Conservation (phyloP, 1,140 invertebrate species). For the Drosophila trapezifrons region DNA sequence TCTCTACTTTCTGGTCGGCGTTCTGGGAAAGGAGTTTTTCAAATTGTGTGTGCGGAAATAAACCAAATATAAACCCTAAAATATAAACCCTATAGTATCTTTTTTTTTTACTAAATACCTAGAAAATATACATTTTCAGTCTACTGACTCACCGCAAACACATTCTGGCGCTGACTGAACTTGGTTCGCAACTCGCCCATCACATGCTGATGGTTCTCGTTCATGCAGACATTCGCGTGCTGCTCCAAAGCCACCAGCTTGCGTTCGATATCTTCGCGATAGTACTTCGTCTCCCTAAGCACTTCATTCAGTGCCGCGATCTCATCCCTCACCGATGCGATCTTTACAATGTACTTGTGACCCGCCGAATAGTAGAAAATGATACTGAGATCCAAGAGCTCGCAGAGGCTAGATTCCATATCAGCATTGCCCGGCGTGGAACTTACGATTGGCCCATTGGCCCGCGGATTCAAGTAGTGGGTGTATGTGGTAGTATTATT, state of each 20-base stretch:
- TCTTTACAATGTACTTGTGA: slow-evolving; percentile 83
- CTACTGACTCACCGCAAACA: slow-evolving; percentile 74
- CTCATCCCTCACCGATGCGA: slow-evolving; percentile 78
- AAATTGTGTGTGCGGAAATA: too few species aligned
- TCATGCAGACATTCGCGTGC: slow-evolving; percentile 77
- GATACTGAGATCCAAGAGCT: slow-evolving; percentile 76
- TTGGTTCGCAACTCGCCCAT: slow-evolving; percentile 72
- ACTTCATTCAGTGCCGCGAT: slow-evolving; percentile 81
- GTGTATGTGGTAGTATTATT: slow-evolving; percentile 60
- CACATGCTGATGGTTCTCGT: slow-evolving; percentile 73
- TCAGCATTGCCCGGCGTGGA: slow-evolving; percentile 57
- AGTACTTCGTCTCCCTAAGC: slow-evolving; percentile 78
- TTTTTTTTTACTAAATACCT: too few species aligned
- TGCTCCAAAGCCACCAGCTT: slow-evolving; percentile 72
- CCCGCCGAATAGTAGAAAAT: slow-evolving; percentile 83
- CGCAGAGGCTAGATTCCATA: slow-evolving; percentile 62
- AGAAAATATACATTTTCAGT: too few species aligned
- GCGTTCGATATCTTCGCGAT: slow-evolving; percentile 76
- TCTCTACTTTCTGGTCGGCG: too few species aligned
- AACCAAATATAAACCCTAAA: too few species aligned
- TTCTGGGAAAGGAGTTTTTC: too few species aligned
- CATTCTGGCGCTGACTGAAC: slow-evolving; percentile 80
- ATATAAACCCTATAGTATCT: too few species aligned
- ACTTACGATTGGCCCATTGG: slow-evolving; percentile 9
- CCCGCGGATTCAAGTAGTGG: slow-evolving; percentile 66